Evolutionary conservation across 2,797 vertebrate genomes (phyloP).

Genomic region (Danio choprae): DNA sequence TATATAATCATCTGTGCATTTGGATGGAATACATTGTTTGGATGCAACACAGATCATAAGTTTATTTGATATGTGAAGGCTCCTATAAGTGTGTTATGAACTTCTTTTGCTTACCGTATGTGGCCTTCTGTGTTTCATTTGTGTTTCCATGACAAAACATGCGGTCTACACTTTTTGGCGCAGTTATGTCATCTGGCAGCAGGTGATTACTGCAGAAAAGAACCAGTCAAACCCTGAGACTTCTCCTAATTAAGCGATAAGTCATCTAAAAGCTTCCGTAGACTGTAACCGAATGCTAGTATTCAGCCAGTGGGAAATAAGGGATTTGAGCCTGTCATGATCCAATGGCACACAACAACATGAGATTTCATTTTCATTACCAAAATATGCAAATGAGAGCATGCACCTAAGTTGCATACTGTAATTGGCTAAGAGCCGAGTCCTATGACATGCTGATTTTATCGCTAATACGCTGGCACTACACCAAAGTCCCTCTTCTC

Average conservation of each 20-base stretch:
- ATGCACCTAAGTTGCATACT: background rate
- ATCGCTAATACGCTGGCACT: slow-evolving; percentile 33
- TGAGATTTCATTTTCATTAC: slow-evolving; percentile 24
- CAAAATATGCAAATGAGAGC: slow-evolving; percentile 14
- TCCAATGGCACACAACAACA: background rate
- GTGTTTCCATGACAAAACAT: background rate
- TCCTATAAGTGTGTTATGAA: background rate
- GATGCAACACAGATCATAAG: background rate
- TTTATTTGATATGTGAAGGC: background rate
- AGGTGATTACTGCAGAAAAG: background rate
- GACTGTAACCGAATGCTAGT: background rate
- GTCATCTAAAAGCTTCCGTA: background rate
- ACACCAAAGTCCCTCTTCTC: slow-evolving; percentile 27
- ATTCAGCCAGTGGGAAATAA: background rate
- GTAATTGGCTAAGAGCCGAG: slow-evolving; percentile 6
- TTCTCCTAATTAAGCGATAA: background rate
- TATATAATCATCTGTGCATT: background rate
- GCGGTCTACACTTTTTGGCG: background rate
- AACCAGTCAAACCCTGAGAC: background rate
- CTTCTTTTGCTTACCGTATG: background rate
- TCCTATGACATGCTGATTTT: slow-evolving; percentile 16
- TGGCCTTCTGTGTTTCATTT: background rate
- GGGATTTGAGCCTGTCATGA: background rate
- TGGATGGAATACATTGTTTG: background rate
- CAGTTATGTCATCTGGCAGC: background rate